These are phyloP conservation scores for Sarcophaga peregrina DNA, from an alignment of 1,140 invertebrate species.

Conservation along the genomic window DNA sequence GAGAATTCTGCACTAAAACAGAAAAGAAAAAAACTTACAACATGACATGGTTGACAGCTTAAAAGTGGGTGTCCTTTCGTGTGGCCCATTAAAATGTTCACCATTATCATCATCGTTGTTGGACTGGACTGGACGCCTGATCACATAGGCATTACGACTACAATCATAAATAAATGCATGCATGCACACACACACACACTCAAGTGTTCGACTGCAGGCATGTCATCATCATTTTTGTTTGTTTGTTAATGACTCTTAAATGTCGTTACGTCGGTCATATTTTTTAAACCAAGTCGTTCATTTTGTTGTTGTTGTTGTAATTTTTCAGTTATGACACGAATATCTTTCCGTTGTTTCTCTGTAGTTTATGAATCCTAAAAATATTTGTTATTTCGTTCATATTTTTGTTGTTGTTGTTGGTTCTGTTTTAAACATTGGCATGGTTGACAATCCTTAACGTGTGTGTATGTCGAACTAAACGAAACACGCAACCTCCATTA, in stretches of 20 bases:
- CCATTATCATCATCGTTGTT: too few relatives aligned
- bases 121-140: too few relatives aligned
- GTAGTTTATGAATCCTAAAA: not conserved
- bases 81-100: constrained; percentile 32
- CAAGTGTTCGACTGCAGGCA: not conserved
- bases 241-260: constrained; percentile 11
- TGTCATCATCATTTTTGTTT: constrained; percentile 18
- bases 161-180: too few relatives aligned
- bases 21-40: not conserved
- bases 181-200: too few relatives aligned
- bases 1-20: not conserved
- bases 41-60: constrained; percentile 32
- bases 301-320: not conserved
- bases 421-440: not conserved
- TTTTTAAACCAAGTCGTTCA: not conserved
- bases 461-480: too few relatives aligned
- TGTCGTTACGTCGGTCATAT: constrained; percentile 1
- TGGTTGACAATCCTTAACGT: constrained; percentile 38
- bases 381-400: not conserved
- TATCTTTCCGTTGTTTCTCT: constrained; percentile 13
- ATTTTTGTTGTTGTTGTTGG: not conserved
- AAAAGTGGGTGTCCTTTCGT: constrained; percentile 38
- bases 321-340: not conserved
- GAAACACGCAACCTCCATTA: constrained; percentile 37
- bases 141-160: too few relatives aligned